Base-by-base conservation (phyloP, 2,797 vertebrate species). In the Xenentodon cancila region DNA sequence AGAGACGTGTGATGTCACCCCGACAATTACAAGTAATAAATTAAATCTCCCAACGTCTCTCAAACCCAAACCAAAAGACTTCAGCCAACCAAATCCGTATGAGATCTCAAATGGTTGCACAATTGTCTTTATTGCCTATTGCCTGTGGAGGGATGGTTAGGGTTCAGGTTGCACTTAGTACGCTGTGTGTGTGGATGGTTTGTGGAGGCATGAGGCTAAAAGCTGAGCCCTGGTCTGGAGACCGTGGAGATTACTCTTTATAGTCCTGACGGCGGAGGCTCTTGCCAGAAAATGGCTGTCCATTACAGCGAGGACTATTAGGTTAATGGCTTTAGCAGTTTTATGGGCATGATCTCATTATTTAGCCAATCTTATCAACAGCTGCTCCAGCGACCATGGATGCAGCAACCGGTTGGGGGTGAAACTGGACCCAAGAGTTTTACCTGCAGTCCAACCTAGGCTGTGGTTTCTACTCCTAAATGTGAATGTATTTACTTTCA, bases 301-400 rank as follows among this genome's bases (percentile, higher is more conserved):
- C 75, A 89, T 91, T 92, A 89, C 48, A 56, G 77, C 12, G 27
- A 63, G 66, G 78, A 86, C 80, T 74, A 84, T 89, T 75, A 89
- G 83, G 75, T 77, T 89, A 90, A 92, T 85, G 88, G 90, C 86
- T 86, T 87, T 75, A 88, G 72, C 67, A 71, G 81, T 79, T 91
- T 92, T 89, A 91, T 91, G 84, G 78, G 59, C 68, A 80, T 75
- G 80, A 81, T 84, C 71, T 85, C 89, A 89, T 91, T 91, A 89
- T 80, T 83, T 88, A 86, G 40, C 73, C 80, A 88, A 89, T 86
- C 73, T 79, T 88, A 91, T 91, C 81, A 85, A 75, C 75, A 53
- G 48, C 77, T 65, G 59, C 83, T 77, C 64, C 17, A 59, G 74
- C 73, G 67, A 77, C 76, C 77, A 53, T 47, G 11, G 52, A 64